Percentiles rank a stretch among this genome's conserved stretches.
Evolutionary conservation across 2,888 invertebrate genomes (phyloP).

Genomic region (Drosophila aldrichi): DNA sequence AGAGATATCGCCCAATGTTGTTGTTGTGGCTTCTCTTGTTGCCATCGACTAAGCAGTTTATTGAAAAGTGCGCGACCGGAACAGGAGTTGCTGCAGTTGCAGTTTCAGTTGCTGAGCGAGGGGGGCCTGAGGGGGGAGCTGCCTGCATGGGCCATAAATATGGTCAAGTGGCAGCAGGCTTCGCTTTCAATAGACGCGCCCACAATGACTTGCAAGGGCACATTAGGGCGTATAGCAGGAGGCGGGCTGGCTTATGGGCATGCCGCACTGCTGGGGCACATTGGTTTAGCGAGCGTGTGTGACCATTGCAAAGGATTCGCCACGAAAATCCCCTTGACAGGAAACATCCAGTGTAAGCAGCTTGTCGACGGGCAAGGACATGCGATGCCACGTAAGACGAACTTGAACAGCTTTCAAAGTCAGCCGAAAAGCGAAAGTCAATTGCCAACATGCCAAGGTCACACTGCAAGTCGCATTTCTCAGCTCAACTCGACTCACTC

Average conservation of each 20-base stretch:
- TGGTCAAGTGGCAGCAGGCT: conserved; percentile 45
- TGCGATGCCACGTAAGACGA: conserved; percentile 13
- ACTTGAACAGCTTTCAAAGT: conserved; percentile 5
- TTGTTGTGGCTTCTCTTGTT: conserved; percentile 17
- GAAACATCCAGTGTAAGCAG: conserved; percentile 3
- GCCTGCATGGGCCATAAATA: conserved; percentile 45
- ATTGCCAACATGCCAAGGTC: conserved; percentile 51
- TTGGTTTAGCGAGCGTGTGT: conserved; percentile 39
- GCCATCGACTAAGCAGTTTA: conserved; percentile 75
- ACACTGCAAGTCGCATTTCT: conserved; percentile 22
- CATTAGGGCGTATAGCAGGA: conserved; percentile 1
- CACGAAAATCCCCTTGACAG: neutral
- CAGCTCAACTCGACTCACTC: conserved; percentile 14
- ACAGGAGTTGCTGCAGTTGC: conserved; percentile 7
- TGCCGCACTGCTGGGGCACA: conserved; percentile 24
- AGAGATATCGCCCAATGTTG: conserved; percentile 42
- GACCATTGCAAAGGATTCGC: conserved; percentile 6
- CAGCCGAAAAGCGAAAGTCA: conserved; percentile 41
- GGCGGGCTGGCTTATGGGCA: conserved; percentile 40
- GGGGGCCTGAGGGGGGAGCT: neutral
- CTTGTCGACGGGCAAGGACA: conserved; percentile 7
- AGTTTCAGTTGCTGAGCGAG: neutral
- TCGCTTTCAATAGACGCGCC: conserved; percentile 55
- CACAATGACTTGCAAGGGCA: conserved; percentile 42
- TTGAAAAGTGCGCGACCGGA: conserved; percentile 63